phyloP scores from a whole-genome alignment of 2,888 invertebrate genomes.

The Morpho deidamia region DNA sequence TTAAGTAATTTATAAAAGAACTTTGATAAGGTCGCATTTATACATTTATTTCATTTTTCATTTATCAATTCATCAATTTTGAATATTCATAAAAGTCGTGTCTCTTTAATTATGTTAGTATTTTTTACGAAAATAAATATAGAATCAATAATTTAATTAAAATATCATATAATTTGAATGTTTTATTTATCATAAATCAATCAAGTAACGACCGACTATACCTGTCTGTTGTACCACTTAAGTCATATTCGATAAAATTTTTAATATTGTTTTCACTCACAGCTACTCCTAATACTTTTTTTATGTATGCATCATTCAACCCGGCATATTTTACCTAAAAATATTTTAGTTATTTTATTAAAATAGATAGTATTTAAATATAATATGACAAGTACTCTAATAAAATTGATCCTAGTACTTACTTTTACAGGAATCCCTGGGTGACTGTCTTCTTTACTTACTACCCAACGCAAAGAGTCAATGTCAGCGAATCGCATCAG shows the following conservation, averaged over 20 bases:
- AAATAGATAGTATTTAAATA: too few species aligned
- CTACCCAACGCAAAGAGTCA: slow-evolving; percentile 42
- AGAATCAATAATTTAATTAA: too few species aligned
- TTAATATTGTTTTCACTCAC: slow-evolving; percentile 8
- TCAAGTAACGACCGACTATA: slow-evolving; percentile 14
- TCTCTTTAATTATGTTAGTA: too few species aligned
- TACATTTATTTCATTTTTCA: too few species aligned
- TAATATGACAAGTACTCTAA: background rate
- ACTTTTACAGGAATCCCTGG: slow-evolving; percentile 43
- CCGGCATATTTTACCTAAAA: slow-evolving; percentile 46
- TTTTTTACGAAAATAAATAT: too few species aligned
- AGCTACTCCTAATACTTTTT: slow-evolving; percentile 31
- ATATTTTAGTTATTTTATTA: slow-evolving; percentile 1
- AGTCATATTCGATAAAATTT: slow-evolving; percentile 42
- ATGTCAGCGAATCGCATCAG: slow-evolving; percentile 35
- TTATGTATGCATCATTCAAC: slow-evolving; percentile 35
- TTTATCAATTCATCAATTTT: too few species aligned
- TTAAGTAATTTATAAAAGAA: too few species aligned
- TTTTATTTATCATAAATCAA: too few species aligned
- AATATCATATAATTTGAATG: too few species aligned
- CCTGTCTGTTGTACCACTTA: slow-evolving; percentile 47
- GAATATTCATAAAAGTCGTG: too few species aligned
- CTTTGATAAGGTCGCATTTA: too few species aligned
- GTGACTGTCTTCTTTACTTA: slow-evolving; percentile 25
- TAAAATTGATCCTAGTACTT: background rate